Conservation (phyloP, 1,140 invertebrate species). For the Amphibalanus amphitrite region DNA sequence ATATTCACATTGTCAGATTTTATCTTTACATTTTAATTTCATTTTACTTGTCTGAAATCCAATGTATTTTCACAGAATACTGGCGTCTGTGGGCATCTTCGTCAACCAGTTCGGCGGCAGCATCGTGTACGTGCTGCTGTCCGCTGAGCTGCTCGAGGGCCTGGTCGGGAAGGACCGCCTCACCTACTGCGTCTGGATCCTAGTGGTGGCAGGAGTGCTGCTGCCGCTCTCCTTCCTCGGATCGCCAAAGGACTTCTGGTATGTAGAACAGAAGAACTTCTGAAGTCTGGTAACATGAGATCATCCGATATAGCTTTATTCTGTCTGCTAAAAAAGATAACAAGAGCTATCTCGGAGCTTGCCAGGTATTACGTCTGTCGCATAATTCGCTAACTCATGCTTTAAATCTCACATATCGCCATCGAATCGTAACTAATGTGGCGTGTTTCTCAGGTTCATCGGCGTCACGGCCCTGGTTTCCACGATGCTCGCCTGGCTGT, state of each 20-base stretch:
- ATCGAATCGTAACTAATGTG: too few relatives aligned
- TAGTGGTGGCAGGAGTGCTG: constrained; percentile 40
- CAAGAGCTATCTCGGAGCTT: too few relatives aligned
- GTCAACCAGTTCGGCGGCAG: constrained; percentile 48
- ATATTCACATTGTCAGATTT: too few relatives aligned
- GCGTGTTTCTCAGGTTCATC: neutral
- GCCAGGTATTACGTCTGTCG: too few relatives aligned
- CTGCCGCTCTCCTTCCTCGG: constrained; percentile 45
- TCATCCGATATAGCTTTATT: too few relatives aligned
- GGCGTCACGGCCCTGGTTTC: neutral
- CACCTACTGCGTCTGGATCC: constrained; percentile 40
- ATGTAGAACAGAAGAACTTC: constrained; percentile 7
- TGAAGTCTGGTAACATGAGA: too few relatives aligned
- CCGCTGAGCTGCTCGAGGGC: constrained; percentile 40
- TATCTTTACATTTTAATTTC: too few relatives aligned
- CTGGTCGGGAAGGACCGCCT: constrained; percentile 26
- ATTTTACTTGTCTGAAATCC: too few relatives aligned
- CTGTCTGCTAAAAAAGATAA: too few relatives aligned
- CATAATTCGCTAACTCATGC: too few relatives aligned
- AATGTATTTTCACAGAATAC: neutral
- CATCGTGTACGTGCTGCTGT: constrained; percentile 47
- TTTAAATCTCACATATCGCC: too few relatives aligned
- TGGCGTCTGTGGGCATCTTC: constrained; percentile 16
- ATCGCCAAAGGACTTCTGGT: constrained; percentile 52
- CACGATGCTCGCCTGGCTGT: neutral